Base-by-base conservation (phyloP, 2,888 invertebrate genomes). In the Ferdinandea cuprea region DNA sequence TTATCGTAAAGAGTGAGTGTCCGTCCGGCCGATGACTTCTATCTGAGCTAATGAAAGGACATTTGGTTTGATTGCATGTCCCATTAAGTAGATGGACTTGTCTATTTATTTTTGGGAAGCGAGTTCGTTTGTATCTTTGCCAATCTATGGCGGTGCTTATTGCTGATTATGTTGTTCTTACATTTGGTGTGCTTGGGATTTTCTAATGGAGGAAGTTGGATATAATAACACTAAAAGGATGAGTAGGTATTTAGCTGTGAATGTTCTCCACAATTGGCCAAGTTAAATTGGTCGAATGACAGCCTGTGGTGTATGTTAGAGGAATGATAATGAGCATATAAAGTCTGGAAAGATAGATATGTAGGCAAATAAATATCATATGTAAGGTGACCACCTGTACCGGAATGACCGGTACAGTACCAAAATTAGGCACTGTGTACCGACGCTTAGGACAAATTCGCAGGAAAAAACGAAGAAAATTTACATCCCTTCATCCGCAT, bases 11-110 rank as follows among this genome's bases (percentile, higher is more conserved):
- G n/a, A n/a, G 35, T 21, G 15, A 76, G 52, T 81, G 59, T 37
- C 46, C 9, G n/a, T n/a, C n/a, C n/a, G n/a, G n/a, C n/a, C n/a
- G 19, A 66, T 32, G 74, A 76, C 44, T 52, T 46, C 35, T 32
- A 46, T 54, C 44, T 59, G 5, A 30, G 68, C 50, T 73, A 78
- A 78, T 83, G 78, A 58, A 58, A 68, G 56, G 72, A 73, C 72
- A 78, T 78, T 73, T 63, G 46, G 35, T 72, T 73, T 83, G 83
- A 83, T 83, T 83, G 72, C 72, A 61, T 72, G 78, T 61, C 48
- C 32, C 65, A 72, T 77, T 77, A 58, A 58, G 46, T 17, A 63
- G 35, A 77, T 65, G 44, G 25, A 58, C 30, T 52, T 46, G 3
- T 9, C 13, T 54, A 13, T 46, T 35, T 65, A 58, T 46, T 7